Percentiles rank a stretch among this genome's conserved stretches.
Conservation (phyloP, 2,797 vertebrate genomes). For the Pantherophis alleghaniensis region DNA sequence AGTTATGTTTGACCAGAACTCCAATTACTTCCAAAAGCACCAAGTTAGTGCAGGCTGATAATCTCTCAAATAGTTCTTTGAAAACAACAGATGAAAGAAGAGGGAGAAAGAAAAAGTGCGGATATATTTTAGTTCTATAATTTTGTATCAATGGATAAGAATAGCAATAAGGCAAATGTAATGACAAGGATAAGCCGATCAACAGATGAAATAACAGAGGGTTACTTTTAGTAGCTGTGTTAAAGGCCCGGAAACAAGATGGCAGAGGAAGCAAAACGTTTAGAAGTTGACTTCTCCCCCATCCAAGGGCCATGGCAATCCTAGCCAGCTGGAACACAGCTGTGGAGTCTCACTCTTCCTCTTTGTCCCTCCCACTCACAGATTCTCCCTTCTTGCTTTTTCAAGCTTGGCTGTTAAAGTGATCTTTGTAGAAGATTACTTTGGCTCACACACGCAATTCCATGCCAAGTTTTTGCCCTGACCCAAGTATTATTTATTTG, state of each 20-base stretch:
- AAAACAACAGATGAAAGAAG: not conserved
- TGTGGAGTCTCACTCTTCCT: conserved; percentile 1
- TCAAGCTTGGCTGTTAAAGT: conserved; percentile 9
- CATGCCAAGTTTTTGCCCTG: conserved; percentile 30
- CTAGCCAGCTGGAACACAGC: conserved; percentile 23
- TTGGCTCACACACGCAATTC: conserved; percentile 6
- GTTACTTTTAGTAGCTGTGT: not conserved
- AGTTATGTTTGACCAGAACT: not conserved
- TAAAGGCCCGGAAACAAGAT: not conserved
- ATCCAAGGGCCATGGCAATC: not conserved
- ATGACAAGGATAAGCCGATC: not conserved
- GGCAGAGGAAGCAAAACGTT: not conserved
- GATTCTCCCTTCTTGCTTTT: conserved; percentile 13
- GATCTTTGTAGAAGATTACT: conserved; percentile 18
- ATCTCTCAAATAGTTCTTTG: not conserved
- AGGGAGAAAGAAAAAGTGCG: not conserved
- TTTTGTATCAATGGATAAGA: not conserved
- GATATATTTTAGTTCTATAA: not conserved
- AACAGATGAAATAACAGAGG: not conserved
- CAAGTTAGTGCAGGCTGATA: not conserved
- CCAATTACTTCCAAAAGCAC: not conserved
- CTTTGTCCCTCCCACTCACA: conserved; percentile 11
- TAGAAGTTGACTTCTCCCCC: not conserved
- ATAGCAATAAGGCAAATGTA: not conserved
- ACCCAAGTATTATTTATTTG: conserved; percentile 36